phyloP scores from a whole-genome alignment of 2,888 invertebrate genomes.

The Empis livida region DNA sequence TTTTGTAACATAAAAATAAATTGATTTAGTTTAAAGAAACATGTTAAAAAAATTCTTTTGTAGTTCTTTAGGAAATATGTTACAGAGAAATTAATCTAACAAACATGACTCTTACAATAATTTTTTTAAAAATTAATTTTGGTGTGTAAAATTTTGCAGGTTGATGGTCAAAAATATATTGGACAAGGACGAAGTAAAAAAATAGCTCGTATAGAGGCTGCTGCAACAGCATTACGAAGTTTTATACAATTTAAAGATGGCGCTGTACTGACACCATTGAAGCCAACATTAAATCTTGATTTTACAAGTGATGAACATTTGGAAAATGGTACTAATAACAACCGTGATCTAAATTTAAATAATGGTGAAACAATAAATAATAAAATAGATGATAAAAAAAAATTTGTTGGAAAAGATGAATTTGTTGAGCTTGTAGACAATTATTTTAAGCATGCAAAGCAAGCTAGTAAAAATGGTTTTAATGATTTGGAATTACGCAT shows the following conservation, averaged over 20 bases:
- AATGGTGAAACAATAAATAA: not conserved
- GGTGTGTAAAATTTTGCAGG: conserved; percentile 26
- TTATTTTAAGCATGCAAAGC: conserved; percentile 26
- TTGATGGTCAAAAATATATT: conserved; percentile 43
- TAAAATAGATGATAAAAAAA: conserved; percentile 16
- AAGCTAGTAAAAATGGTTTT: conserved; percentile 16
- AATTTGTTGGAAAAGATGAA: conserved; percentile 16
- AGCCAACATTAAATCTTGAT: conserved; percentile 36
- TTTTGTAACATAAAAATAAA: too few relatives aligned
- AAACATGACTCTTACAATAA: too few relatives aligned
- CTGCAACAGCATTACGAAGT: conserved; percentile 41
- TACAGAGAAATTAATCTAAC: too few relatives aligned
- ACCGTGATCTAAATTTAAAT: not conserved
- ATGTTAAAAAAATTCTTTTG: too few relatives aligned
- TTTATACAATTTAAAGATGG: conserved; percentile 45
- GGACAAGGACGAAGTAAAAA: conserved; percentile 45
- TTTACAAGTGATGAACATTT: conserved; percentile 41
- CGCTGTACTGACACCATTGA: conserved; percentile 28
- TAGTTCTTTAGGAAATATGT: too few relatives aligned
- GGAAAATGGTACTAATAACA: conserved; percentile 30
- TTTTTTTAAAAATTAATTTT: too few relatives aligned
- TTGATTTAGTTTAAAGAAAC: too few relatives aligned
- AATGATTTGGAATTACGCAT: conserved; percentile 28
- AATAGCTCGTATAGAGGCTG: conserved; percentile 43
- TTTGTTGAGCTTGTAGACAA: conserved; percentile 25